phyloP scores from a whole-genome alignment of 2,113 vertebrate species.

The Columbina picui region DNA sequence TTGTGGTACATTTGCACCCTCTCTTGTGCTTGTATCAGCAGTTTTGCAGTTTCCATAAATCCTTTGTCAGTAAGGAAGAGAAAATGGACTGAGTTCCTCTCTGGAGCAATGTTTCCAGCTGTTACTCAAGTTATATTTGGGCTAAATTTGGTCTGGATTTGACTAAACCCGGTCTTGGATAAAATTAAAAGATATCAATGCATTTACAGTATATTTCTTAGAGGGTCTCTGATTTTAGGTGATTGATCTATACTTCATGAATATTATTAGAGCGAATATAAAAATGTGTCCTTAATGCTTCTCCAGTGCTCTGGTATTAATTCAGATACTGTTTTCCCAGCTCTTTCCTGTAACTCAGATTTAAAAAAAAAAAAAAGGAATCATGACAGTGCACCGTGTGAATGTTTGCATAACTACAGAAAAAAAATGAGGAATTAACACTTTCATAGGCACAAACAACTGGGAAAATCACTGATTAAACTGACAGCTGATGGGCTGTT shows the following conservation, averaged over 20 bases:
- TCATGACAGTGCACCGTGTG: fast-evolving
- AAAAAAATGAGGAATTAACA: not conserved
- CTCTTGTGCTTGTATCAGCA: not conserved
- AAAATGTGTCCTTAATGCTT: not conserved
- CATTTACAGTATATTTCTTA: not conserved
- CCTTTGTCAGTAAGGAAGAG: not conserved
- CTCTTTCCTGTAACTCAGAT: not conserved
- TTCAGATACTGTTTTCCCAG: not conserved
- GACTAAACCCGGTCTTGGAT: not conserved
- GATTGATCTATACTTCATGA: not conserved
- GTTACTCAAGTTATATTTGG: not conserved
- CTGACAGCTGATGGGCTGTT: too few species aligned
- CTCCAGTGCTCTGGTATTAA: not conserved
- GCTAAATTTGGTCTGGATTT: not conserved
- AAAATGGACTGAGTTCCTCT: not conserved
- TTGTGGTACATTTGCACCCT: not conserved
- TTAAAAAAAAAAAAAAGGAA: not conserved
- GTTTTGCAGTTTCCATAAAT: not conserved
- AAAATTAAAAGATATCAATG: not conserved
- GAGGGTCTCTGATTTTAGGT: not conserved
- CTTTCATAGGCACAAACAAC: not conserved
- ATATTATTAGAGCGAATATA: not conserved
- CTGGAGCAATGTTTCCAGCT: not conserved
- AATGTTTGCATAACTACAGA: not conserved
- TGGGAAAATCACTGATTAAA: not conserved